Conservation (phyloP, 2,797 vertebrate genomes). For the Rallus crepitans region DNA sequence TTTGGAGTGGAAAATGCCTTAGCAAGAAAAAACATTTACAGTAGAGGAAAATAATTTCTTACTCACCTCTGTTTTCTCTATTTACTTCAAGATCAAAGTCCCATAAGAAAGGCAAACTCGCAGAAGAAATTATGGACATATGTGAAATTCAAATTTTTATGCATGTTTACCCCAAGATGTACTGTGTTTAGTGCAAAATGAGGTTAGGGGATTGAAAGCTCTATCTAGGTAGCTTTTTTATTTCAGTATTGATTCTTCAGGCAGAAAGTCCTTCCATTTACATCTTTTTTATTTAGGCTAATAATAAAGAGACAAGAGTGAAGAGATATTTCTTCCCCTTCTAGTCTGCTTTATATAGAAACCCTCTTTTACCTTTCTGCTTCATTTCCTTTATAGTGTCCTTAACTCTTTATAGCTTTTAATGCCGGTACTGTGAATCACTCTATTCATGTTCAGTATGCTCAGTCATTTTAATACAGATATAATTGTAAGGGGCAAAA, state of each 20-base stretch:
- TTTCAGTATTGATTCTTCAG: conserved; percentile 41
- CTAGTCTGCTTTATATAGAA: conserved; percentile 9
- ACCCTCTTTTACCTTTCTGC: conserved; percentile 7
- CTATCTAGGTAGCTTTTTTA: conserved; percentile 37
- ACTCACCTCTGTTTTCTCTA: not conserved
- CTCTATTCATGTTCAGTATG: conserved; percentile 11
- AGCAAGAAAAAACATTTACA: not conserved
- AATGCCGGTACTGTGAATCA: conserved; percentile 49
- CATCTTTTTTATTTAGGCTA: conserved; percentile 24
- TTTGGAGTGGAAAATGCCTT: not conserved
- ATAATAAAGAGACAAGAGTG: not conserved
- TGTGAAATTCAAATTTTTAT: not conserved
- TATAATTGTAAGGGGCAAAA: conserved; percentile 68
- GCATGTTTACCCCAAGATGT: not conserved
- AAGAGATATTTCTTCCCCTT: not conserved
- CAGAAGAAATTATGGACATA: not conserved
- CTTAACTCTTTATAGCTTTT: conserved; percentile 56
- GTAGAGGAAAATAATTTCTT: not conserved
- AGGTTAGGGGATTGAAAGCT: not conserved
- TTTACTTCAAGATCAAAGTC: not conserved
- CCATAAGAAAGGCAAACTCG: not conserved
- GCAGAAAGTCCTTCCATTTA: conserved; percentile 9
- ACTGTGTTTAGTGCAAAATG: conserved; percentile 16
- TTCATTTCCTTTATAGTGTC: conserved; percentile 40
- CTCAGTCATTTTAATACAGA: conserved; percentile 62